phyloP scores from a whole-genome alignment of 2,113 vertebrate species.

The Callospermophilus lateralis region DNA sequence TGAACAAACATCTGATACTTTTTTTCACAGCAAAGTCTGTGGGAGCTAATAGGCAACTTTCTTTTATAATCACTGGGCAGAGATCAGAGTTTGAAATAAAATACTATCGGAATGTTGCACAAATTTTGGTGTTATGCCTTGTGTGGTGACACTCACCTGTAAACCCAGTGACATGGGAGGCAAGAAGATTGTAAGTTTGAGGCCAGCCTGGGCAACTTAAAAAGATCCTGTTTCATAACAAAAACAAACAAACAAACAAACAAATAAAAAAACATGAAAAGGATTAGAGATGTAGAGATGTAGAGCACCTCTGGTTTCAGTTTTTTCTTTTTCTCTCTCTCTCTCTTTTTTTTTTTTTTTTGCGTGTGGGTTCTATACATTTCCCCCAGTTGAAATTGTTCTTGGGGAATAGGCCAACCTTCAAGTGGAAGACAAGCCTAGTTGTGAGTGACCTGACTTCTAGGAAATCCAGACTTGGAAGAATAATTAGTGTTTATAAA shows the following conservation, averaged over 20 bases:
- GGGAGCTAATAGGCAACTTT: not conserved
- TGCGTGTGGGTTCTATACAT: not conserved
- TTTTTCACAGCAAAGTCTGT: not conserved
- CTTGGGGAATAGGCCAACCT: not conserved
- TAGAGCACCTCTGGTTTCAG: too few species aligned
- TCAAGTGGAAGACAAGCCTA: not conserved
- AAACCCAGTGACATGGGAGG: too few species aligned
- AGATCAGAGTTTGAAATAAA: slow-evolving; percentile 61
- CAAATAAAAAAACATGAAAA: too few species aligned
- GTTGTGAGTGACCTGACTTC: not conserved
- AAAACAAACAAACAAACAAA: too few species aligned
- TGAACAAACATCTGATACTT: not conserved
- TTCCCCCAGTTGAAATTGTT: not conserved
- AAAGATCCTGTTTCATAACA: too few species aligned
- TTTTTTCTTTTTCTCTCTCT: too few species aligned
- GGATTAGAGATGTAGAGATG: too few species aligned
- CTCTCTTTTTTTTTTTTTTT: too few species aligned
- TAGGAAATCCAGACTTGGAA: not conserved
- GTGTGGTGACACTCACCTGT: too few species aligned
- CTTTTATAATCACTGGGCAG: not conserved
- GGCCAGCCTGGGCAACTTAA: too few species aligned
- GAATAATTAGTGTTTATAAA: slow-evolving; percentile 3
- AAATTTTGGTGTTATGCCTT: not conserved
- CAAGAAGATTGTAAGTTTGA: too few species aligned
- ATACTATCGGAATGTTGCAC: not conserved